These are phyloP conservation scores for Tigriopus japonicus DNA, from an alignment of 1,140 invertebrate species.

Conservation along the genomic window DNA sequence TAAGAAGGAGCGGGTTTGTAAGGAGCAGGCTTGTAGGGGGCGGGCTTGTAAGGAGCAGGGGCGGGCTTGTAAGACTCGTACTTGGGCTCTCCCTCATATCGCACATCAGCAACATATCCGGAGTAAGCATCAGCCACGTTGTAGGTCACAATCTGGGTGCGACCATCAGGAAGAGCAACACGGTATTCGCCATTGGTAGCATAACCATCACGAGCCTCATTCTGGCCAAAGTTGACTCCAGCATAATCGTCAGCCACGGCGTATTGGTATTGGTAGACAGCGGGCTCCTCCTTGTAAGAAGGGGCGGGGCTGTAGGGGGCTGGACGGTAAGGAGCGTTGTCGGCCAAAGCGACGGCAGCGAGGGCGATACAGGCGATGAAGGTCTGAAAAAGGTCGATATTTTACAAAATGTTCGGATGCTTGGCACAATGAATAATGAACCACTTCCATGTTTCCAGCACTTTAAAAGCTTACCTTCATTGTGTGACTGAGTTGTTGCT, in stretches of 20 bases:
- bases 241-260: conserved; percentile 6
- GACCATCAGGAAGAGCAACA: conserved; percentile 9
- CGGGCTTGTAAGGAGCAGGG: conserved; percentile 1
- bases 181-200: conserved; percentile 7
- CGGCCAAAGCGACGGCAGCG: background rate
- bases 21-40: background rate
- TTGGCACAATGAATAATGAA: no score
- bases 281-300: background rate
- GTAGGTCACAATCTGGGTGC: conserved; percentile 12
- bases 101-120: conserved; percentile 9
- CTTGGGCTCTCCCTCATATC: conserved; percentile 10
- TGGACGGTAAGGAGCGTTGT: background rate
- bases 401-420: no score
- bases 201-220: conserved; percentile 3
- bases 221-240: background rate
- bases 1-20: conserved; percentile 6
- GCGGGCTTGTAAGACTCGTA: conserved; percentile 6
- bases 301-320: background rate
- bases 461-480: no score
- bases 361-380: background rate
- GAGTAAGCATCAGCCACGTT: conserved; percentile 3
- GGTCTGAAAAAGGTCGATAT: no score
- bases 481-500: no score
- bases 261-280: background rate
- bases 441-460: no score